A percentile compares a stretch with the other conserved stretches of the same genome.
Conservation (phyloP, 2,888 invertebrate genomes). For the Blera fallax region DNA sequence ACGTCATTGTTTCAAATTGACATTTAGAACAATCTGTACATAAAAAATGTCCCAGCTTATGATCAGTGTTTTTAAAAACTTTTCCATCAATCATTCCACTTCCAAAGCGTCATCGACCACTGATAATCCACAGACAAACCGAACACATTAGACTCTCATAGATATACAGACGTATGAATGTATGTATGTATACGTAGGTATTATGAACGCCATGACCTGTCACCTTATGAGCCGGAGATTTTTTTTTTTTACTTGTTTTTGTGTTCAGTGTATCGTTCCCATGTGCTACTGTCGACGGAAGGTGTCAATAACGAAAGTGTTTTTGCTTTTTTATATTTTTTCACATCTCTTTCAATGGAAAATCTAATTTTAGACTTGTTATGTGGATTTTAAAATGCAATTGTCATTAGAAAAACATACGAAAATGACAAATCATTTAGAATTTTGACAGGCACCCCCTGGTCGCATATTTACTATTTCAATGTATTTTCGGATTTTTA, state of each 20-base stretch:
- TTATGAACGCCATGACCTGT: slow-evolving; percentile 48
- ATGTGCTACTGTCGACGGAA: background rate
- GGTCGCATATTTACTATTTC: background rate
- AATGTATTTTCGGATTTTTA: background rate
- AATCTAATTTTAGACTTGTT: slow-evolving; percentile 15
- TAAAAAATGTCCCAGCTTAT: background rate
- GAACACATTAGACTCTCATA: background rate
- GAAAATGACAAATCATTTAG: slow-evolving; percentile 56
- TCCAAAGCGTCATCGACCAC: slow-evolving; percentile 9
- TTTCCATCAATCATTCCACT: slow-evolving; percentile 48
- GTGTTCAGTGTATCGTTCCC: background rate
- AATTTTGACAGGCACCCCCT: slow-evolving; percentile 51
- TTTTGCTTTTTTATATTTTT: background rate
- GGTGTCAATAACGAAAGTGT: slow-evolving; percentile 21
- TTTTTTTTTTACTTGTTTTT: background rate
- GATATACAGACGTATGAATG: no score
- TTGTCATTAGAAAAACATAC: slow-evolving; percentile 9
- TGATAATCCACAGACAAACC: slow-evolving; percentile 27
- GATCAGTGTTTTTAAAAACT: background rate
- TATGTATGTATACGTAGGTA: no score
- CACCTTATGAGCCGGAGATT: slow-evolving; percentile 37
- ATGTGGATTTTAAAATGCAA: slow-evolving; percentile 14
- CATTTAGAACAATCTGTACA: background rate
- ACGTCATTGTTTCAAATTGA: background rate
- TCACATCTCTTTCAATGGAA: slow-evolving; percentile 13